Base-by-base conservation (phyloP, 2,888 invertebrate species). In the Yponomeuta sedellus region DNA sequence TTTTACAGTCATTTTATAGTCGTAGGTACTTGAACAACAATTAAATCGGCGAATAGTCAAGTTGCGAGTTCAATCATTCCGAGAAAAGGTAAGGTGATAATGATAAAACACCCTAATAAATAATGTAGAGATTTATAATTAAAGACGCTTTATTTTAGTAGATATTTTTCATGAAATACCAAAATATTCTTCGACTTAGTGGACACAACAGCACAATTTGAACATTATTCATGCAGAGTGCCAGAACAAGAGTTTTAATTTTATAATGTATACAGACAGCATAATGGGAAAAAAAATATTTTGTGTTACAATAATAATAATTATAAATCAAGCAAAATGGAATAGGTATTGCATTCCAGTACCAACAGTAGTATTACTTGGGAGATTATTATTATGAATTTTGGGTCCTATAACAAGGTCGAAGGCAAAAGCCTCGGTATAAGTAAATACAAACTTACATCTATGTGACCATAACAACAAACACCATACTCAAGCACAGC, bases 161-260 rank as follows among this genome's bases (percentile, higher is more conserved):
- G 72, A 74, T 52, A 16, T 83, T 83, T 82, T 83, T 79, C 85
- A 85, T 78, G 83, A 85, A 85, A 82, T 84, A 85, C 79, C 83
- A 84, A 85, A 85, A 84, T 81, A 79, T 80, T 76, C 72, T 75
- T 75, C 75, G 73, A 77, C 72, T 74, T 64, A 77, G 76, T 75
- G 73, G 78, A 77, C 76, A 80, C 77, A 77, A 52, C 76, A 78
- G 77, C 75, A 71, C 77, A 81, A 75, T 77, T 75, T 73, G 16
- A 16, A 75, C 78, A 78, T 20, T 19, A 44, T 52, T 4, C 44
- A 52, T 40, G 58, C 64, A 28, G 40, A 6, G 44, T 44, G 16
- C 63, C 63, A 63, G 63, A 20, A 62, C 22, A 63, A 44, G 63
- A 62, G 39, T 20, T 59, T 59, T 22, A 19, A 59, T 5, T 59